Evolutionary conservation across 2,113 vertebrate genomes (phyloP), one percentile per base, ranked within the genome.

Genomic region (Dendrocopos noguchii): DNA sequence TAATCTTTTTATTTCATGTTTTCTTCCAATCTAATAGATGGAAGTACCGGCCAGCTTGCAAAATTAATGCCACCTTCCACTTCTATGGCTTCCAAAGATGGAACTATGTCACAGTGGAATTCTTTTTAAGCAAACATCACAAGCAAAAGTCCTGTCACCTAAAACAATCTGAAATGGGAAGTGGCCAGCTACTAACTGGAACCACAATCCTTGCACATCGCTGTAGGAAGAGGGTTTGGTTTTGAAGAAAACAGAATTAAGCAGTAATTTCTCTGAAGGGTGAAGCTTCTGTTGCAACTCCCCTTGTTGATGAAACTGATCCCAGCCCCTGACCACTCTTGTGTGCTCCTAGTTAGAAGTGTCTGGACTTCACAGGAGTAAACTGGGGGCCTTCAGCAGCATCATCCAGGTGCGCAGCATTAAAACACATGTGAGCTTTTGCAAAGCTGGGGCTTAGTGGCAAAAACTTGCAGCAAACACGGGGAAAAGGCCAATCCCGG

Each of bases 131-230:
- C 92, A 96, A 92, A 94, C 82, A 94, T 15, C 36, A 75, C 92
- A 95, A 92, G 92, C 28, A 53, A 36, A 93, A 97, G 82, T 93
- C 95, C 91, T 88, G 91, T 86, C 94, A 66, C 82, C 87, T 92
- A 93, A 96, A 96, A 96, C 76, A 92, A 96, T 84, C 93, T 89
- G 87, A 93, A 95, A 91, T 42, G 84, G 84, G 95, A 95, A 97
- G 96, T 91, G 66, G 79, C 91, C 96, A 97, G 87, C 90, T 96
- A 81, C 87, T 97, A 97, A 97, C 88, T 94, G 94, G 94, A 97
- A 97, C 92, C 95, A 96, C 94, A 92, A 44, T 53, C 76, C 85
- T 95, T 86, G 92, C 93, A 95, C 47, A 33, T 76, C 93, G 80
- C 92, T 87, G 29, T 55, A 94, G 92, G 71, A 97, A 96, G 52